phyloP scores from a whole-genome alignment of 1,140 invertebrate species.

The Drosophila oshimai region DNA sequence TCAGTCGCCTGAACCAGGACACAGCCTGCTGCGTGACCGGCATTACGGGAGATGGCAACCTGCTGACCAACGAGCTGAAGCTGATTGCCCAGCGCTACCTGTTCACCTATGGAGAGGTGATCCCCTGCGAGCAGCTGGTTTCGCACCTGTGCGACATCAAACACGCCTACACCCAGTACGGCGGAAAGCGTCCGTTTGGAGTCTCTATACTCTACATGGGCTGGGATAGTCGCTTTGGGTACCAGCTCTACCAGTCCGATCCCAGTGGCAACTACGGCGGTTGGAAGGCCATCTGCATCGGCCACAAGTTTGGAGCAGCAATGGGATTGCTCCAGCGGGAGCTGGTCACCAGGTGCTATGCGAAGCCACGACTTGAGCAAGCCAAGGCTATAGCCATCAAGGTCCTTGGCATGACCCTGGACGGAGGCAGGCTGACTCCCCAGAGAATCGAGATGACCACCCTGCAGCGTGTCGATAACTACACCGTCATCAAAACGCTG shows the following conservation, averaged over 20 bases:
- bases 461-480: slow-evolving; percentile 89
- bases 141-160: slow-evolving; percentile 99
- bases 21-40: slow-evolving; percentile 99
- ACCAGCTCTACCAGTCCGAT: slow-evolving; percentile 99
- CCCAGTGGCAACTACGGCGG: slow-evolving; percentile 99
- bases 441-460: slow-evolving; percentile 98
- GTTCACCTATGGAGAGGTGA: slow-evolving; percentile 97
- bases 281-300: slow-evolving; percentile 99
- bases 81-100: slow-evolving; percentile 96
- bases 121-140: slow-evolving; percentile 99
- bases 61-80: slow-evolving; percentile 96
- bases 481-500: slow-evolving; percentile 92
- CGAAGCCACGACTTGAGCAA: slow-evolving; percentile 85
- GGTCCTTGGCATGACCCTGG: slow-evolving; percentile 98
- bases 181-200: slow-evolving; percentile 98
- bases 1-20: slow-evolving; percentile 96
- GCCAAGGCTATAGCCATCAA: slow-evolving; percentile 96
- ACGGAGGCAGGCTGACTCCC: slow-evolving; percentile 96
- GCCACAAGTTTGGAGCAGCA: slow-evolving; percentile 98
- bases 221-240: slow-evolving; percentile 99
- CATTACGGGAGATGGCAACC: slow-evolving; percentile 99
- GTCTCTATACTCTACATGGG: slow-evolving; percentile 99
- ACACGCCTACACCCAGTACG: slow-evolving; percentile 99
- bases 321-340: slow-evolving; percentile 99
- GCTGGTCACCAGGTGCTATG: slow-evolving; percentile 95